Base-by-base conservation (phyloP, 2,888 invertebrate genomes). In the Nomada fabriciana region DNA sequence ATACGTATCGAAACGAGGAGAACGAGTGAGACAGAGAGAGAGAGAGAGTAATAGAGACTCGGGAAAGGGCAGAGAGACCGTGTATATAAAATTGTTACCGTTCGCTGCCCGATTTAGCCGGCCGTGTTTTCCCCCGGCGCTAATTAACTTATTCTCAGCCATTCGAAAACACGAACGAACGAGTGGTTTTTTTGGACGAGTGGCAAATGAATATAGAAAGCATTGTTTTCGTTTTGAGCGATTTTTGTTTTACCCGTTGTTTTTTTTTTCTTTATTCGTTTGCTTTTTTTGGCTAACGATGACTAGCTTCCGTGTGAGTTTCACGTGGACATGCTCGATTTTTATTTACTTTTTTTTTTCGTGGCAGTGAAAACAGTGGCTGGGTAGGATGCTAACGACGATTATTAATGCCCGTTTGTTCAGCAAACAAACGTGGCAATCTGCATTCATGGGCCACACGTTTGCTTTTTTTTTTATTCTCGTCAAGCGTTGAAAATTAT, bases 71-170 rank as follows among this genome's bases (percentile, higher is more conserved):
- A 20, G 23, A 18, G 42, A 52, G n/a, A 11, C 36, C 18, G 61
- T 36, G 61, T 57, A 36, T 75, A 57, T 80, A 67, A 80, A 81
- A 74, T 74, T 67, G 72, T 80, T 72, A 67, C 63, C 64, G 60
- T 15, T 59, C 42, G 60, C 61, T 52, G 5, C 42, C 63, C 68
- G 72, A 52, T 78, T 72, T 72, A 59, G 20, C 25, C 43, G 47
- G 25, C 29, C 57, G 61, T 77, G 71, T 47, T 64, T 23, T 67
- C 43, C 29, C 52, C 20, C 42, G 50, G 7, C 64, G 69, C 50
- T 81, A 80, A 80, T 81, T 81, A 80, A 80, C 79, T 81, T 81
- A 81, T 80, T 80, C 65, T 53, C 53, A 53, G 23, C 43, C 50
- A 13, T 53, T 63, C 68, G 79, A 42, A 72, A 63, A 72, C 65